A percentile compares a stretch with the other conserved stretches of the same genome.
phyloP scores from a whole-genome alignment of 2,888 invertebrate genomes.

The Muscina levida region DNA sequence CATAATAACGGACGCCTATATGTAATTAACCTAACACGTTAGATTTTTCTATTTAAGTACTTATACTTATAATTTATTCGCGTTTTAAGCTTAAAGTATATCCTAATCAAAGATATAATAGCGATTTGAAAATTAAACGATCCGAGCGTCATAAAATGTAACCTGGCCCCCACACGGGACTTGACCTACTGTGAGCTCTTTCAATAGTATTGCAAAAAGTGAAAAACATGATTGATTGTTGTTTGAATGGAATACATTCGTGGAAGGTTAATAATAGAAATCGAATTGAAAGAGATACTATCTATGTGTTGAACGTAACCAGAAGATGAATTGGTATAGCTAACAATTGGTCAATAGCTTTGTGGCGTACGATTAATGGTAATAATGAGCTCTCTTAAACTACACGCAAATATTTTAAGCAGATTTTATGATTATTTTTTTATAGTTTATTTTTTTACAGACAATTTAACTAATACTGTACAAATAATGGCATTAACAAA shows the following conservation, averaged over 20 bases:
- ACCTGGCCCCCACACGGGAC: too few species aligned
- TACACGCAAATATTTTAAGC: background rate
- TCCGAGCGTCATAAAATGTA: too few species aligned
- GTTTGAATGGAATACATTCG: conserved; percentile 5
- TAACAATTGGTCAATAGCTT: conserved; percentile 51
- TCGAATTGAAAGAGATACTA: background rate
- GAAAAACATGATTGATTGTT: conserved; percentile 35
- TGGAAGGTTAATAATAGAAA: conserved; percentile 14
- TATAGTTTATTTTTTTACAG: conserved; percentile 37
- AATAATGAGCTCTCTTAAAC: background rate
- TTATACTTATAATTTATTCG: too few species aligned
- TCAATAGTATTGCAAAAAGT: background rate
- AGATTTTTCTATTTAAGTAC: too few species aligned
- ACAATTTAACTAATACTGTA: conserved; percentile 31
- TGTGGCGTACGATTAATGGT: background rate
- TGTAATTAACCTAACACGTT: too few species aligned
- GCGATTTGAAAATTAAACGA: too few species aligned
- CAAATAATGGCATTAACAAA: conserved; percentile 34
- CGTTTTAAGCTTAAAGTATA: too few species aligned
- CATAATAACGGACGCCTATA: too few species aligned
- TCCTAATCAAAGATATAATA: too few species aligned
- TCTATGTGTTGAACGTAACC: too few species aligned
- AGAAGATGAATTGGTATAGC: conserved; percentile 20
- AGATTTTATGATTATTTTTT: background rate
- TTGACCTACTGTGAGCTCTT: too few species aligned